Base-by-base conservation (phyloP, 2,797 vertebrate species). In the Hipposideros larvatus region DNA sequence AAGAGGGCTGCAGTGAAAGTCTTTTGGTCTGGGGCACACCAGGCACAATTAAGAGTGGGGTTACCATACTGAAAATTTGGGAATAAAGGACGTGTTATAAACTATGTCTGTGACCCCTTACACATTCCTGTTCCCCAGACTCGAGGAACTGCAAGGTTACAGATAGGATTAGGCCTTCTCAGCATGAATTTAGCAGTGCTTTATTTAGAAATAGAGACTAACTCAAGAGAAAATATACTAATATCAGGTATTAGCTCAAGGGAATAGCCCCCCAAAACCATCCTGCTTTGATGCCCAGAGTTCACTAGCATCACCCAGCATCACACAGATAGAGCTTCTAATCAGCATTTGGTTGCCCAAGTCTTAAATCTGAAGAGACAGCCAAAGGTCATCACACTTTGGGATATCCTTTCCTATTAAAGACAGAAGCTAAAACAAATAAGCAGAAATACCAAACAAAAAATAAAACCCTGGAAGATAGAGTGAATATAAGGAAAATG, bases 131-230 rank as follows among this genome's bases (percentile, higher is more conserved):
- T 18, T 48, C 28, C 48, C 21, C 15, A 94, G 79, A 77, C n/a
- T 61, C 51, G 4, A 77, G 63, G 7, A 94, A 61, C 6, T 59
- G 21, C 11, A 1, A 53, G 61, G 26, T 59, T 94, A 70, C 41
- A 41, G 34, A 24, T 48, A 73, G 22, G n/a, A 59, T 21, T 55
- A 91, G 16, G 26, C 9, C 1, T 87, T 86, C n/a, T 53, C 9
- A 74, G 14, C 28, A 55, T 75, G 28, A 48, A 46, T 57, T 95
- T 68, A 41, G 48, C 75, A 74, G 22, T 53, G 2, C 14, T 95
- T 95, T 82, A 61, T 95, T 16, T 82, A 46, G 41, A 57, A 95
- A 86, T 89, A 26, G n/a, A 82, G 26, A 74, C 14, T 5, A 37
- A 10, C 26, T 73, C 10, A 26, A 46, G n/a, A 57, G 14, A 74